Percentiles rank a stretch among this genome's conserved stretches.
Evolutionary conservation across 2,888 invertebrate genomes (phyloP).

Genomic region (Ophion ventricosus): DNA sequence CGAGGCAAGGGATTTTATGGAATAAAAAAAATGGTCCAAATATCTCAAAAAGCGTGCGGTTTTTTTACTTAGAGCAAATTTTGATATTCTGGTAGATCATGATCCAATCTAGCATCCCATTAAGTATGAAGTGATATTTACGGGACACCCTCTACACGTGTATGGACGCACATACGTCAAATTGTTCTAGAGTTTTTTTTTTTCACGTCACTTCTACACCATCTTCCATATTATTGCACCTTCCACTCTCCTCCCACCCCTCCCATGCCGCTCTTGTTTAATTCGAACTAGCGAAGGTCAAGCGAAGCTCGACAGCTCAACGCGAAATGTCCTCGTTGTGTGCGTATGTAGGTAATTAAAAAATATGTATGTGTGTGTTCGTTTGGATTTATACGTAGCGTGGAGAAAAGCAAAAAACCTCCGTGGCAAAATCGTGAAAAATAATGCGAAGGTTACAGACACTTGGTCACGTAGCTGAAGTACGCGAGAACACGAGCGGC

Average conservation of each 20-base stretch:
- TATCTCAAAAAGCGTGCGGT: background rate
- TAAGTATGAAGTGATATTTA: too few species aligned
- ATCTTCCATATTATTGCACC: too few species aligned
- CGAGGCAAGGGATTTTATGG: too few species aligned
- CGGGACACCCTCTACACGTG: too few species aligned
- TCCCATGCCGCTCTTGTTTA: background rate
- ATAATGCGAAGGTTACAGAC: background rate
- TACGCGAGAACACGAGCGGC: background rate
- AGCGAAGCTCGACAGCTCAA: constrained; percentile 14
- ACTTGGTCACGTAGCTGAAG: constrained; percentile 42
- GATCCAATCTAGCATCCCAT: too few species aligned
- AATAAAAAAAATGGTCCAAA: background rate
- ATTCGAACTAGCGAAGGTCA: background rate
- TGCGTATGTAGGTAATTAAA: too few species aligned
- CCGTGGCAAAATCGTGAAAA: constrained; percentile 33
- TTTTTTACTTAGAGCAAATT: background rate
- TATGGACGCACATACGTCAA: too few species aligned
- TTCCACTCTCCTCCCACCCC: too few species aligned
- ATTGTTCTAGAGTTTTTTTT: too few species aligned
- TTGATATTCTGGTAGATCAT: too few species aligned
- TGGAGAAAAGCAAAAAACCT: constrained; percentile 1
- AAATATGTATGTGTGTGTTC: background rate
- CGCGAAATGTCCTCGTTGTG: too few species aligned
- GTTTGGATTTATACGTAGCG: background rate
- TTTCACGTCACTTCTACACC: too few species aligned